phyloP scores from a whole-genome alignment of 2,888 invertebrate species.

The Dryadula phaetusa region DNA sequence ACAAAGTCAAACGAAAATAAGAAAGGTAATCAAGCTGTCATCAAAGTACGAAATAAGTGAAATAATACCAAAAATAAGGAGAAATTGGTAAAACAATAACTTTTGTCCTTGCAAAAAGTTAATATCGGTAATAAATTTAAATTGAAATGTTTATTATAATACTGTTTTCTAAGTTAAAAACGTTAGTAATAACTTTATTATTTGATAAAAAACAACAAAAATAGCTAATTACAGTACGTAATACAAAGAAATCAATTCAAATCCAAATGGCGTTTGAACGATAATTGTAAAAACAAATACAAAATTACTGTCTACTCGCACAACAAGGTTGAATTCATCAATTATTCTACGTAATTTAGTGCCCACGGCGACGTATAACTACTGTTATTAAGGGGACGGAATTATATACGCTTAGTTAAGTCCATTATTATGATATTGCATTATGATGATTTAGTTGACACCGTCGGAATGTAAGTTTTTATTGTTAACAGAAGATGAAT shows the following conservation, averaged over 20 bases:
- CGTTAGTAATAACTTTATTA: too few relatives aligned
- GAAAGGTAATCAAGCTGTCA: not conserved
- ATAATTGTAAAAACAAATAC: conserved; percentile 22
- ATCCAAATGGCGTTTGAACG: not conserved
- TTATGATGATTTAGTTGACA: conserved; percentile 4
- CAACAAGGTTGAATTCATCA: conserved; percentile 25
- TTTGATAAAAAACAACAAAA: too few relatives aligned
- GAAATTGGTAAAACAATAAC: too few relatives aligned
- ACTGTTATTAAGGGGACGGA: conserved; percentile 21
- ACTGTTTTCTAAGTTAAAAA: too few relatives aligned
- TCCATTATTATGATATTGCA: conserved; percentile 3
- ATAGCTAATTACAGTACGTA: not conserved
- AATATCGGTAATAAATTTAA: too few relatives aligned
- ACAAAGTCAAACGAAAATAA: not conserved
- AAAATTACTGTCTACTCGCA: conserved; percentile 12
- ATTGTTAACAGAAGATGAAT: not conserved
- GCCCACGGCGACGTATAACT: conserved; percentile 15
- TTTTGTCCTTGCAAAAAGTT: too few relatives aligned
- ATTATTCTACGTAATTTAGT: conserved; percentile 29
- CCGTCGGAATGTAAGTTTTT: not conserved
- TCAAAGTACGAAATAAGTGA: not conserved
- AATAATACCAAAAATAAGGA: too few relatives aligned
- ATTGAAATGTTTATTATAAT: too few relatives aligned
- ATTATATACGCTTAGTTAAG: not conserved
- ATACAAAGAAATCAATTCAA: not conserved